phyloP scores from a whole-genome alignment of 2,113 vertebrate species.

The Gymnobelideus leadbeateri region DNA sequence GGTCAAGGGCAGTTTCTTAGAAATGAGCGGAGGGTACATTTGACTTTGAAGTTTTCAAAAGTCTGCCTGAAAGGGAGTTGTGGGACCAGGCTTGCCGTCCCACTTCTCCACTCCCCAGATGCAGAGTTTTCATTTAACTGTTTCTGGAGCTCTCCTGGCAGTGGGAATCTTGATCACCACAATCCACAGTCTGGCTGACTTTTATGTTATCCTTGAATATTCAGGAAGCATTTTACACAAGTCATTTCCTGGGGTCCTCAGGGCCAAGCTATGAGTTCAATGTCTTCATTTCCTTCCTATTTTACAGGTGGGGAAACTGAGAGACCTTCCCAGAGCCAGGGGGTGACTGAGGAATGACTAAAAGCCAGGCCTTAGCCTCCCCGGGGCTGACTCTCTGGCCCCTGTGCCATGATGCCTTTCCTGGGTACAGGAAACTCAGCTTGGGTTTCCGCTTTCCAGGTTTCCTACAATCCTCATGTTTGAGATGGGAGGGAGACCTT shows the following conservation, averaged over 20 bases:
- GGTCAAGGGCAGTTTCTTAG: slow-evolving; percentile 48
- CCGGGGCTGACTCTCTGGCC: not conserved
- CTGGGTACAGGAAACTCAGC: not conserved
- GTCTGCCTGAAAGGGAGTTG: not conserved
- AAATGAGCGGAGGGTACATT: slow-evolving; percentile 11
- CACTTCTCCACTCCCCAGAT: not conserved
- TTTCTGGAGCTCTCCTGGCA: not conserved
- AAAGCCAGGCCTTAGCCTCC: not conserved
- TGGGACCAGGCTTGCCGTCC: slow-evolving; percentile 22
- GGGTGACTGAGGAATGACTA: not conserved
- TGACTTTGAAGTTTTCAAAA: slow-evolving; percentile 55
- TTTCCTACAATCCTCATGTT: not conserved
- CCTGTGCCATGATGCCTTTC: not conserved
- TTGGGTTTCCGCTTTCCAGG: not conserved
- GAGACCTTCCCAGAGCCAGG: not conserved
- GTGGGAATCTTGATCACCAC: not conserved
- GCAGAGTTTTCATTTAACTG: not conserved
- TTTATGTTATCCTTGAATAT: not conserved
- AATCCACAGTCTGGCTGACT: not conserved
- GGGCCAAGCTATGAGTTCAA: not conserved
- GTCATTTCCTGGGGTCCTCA: not conserved
- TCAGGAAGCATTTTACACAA: not conserved
- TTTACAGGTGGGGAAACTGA: not conserved
- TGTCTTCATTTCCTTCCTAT: not conserved
- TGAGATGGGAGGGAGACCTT: not conserved